A percentile compares a stretch with the other conserved stretches of the same genome.
Evolutionary conservation across 2,888 invertebrate genomes (phyloP).

Genomic region (Lamellibrachia columna): DNA sequence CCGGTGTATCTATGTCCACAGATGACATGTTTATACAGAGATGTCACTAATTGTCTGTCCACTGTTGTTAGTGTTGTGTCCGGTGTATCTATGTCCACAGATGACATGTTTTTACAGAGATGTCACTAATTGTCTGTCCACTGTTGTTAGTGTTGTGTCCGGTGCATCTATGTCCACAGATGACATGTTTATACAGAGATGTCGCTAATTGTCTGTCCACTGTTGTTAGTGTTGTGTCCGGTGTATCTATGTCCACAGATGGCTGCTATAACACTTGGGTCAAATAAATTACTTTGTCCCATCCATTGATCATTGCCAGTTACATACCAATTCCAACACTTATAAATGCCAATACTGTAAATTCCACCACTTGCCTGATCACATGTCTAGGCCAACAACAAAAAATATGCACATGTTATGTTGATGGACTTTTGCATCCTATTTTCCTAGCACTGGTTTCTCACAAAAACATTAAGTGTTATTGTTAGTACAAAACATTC

Average conservation of each 20-base stretch:
- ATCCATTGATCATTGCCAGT: background rate
- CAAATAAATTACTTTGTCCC: too few species aligned
- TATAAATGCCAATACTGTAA: background rate
- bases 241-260: background rate
- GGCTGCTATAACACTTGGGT: background rate
- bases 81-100: too few species aligned
- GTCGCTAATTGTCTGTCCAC: too few species aligned
- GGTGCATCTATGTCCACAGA: too few species aligned
- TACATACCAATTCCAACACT: background rate
- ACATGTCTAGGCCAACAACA: background rate
- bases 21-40: background rate
- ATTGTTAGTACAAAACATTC: background rate
- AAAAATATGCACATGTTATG: background rate
- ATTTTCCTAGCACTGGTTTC: too few species aligned
- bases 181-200: background rate
- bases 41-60: too few species aligned
- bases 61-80: too few species aligned
- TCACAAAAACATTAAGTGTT: background rate
- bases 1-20: too few species aligned
- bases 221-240: too few species aligned
- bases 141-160: too few species aligned
- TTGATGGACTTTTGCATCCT: too few species aligned
- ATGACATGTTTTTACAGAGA: background rate
- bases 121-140: too few species aligned
- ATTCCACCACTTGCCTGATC: background rate